These are phyloP conservation scores for Scylla paramamosain DNA, from an alignment of 1,140 invertebrate species.

Conservation along the genomic window DNA sequence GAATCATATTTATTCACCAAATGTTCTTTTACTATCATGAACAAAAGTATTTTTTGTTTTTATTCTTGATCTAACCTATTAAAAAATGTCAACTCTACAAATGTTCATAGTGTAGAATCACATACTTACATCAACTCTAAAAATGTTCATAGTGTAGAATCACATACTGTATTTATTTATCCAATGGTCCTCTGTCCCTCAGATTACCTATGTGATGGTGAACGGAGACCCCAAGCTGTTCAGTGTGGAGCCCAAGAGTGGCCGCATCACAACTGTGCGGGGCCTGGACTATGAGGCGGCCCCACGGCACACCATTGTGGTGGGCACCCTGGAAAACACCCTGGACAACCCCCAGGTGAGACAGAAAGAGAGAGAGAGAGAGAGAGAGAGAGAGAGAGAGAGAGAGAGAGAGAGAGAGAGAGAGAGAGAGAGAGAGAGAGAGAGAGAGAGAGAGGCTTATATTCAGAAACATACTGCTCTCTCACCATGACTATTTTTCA, in stretches of 20 bases:
- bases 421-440: too few species aligned
- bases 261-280: constrained; percentile 86
- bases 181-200: background rate
- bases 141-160: too few species aligned
- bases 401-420: constrained; percentile 80
- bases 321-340: constrained; percentile 91
- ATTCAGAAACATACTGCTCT: too few species aligned
- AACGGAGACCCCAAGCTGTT: constrained; percentile 83
- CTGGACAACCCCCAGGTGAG: constrained; percentile 86
- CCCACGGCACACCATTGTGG: constrained; percentile 86
- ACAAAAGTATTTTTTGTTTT: background rate
- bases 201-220: constrained; percentile 90
- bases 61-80: too few species aligned
- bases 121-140: too few species aligned
- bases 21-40: background rate
- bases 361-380: background rate
- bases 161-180: too few species aligned
- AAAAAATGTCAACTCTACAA: too few species aligned
- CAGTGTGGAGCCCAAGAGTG: constrained; percentile 64
- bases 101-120: too few species aligned
- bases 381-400: constrained; percentile 81
- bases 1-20: background rate
- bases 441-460: constrained; percentile 83
- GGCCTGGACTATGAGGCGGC: constrained; percentile 90
- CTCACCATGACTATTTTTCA: too few species aligned